Evolutionary conservation across 2,888 invertebrate species (phyloP), one percentile per base, ranked within the genome.

Genomic region (Sthenelais limicola): DNA sequence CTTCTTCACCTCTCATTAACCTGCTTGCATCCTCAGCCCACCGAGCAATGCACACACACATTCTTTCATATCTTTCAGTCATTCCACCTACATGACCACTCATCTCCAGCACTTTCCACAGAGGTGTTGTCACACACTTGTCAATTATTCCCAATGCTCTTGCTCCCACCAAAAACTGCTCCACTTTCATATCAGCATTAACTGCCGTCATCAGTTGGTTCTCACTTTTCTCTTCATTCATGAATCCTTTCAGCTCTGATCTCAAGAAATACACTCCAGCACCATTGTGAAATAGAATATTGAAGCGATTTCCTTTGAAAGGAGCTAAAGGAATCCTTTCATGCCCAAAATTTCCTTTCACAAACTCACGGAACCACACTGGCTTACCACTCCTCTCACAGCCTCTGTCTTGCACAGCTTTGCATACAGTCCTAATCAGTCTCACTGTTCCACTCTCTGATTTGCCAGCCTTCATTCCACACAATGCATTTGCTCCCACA

Each of bases 401-500:
- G 4, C 75, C 76, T n/a, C 76, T 49, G 51, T 73, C 75, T 48
- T 74, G 75, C 1, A 77, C 24, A 15, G 77, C 75, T 49, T 77
- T 77, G 67, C 73, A 73, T 15, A 73, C 75, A 2, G 75, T 75
- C 15, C 77, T 7, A 12, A 74, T 49, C 48, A 76, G 15, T 15
- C 75, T 38, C 5, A 66, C 68, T n/a, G 76, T 72, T 12, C 75
- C 73, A 1, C 54, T 7, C 43, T 73, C 72, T 3, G 66, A 62
- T 12, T 21, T 2, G 26, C 49, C 28, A 28, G 24, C 18, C 26
- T 58, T 47, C n/a, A 47, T 58, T 4, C 58, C 70, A 2, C 30
- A 73, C 12, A 38, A 49, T 30, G 74, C 15, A 5, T 48, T 33
- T 21, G 72, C 56, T 43, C 76, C 74, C 24, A 67, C 73, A 24